Base-by-base conservation (phyloP, 2,113 vertebrate genomes). In the Sinosuthora webbiana region DNA sequence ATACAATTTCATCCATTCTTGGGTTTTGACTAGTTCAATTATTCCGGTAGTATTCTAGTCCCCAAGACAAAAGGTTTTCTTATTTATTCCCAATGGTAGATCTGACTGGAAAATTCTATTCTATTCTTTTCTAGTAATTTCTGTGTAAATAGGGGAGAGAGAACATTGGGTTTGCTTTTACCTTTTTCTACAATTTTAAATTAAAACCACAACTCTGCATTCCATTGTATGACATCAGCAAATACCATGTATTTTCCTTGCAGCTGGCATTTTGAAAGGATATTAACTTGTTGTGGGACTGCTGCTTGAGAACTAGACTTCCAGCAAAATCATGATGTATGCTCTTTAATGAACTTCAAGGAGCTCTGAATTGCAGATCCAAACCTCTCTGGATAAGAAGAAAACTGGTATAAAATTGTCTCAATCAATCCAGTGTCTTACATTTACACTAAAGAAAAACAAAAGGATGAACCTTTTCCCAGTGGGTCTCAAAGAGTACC, bases 271-370 rank as follows among this genome's bases (percentile, higher is more conserved):
- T 93, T 82, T 94, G 90, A 91, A 92, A 93, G 25, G 18, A 23
- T 84, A 75, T 78, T 93, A 89, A 67, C 69, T 87, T 90, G 8
- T 62, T 88, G 41, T 53, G 47, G 47, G 41, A 44, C 44, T 90
- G 25, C 39, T 83, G 8, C 53, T 92, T 89, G 73, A 90, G 79
- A 95, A 82, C 92, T 15, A 81, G 82, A 52, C 44, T 95, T 90
- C 67, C 52, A 83, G 47, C 42, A 93, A 95, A 85, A 91, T 84
- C 22, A 8, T 90, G 86, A 75, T 89, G 3, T 60, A 60, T 93
- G 92, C 93, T 95, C 65, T 93, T 93, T 87, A 95, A 89, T 90
- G 88, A 92, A 87, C 56, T 90, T 92, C 56, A 78, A 69, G 83
- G 76, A 83, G 11, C 49, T 84, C 44, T 35, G 83, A 87, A 90